These are phyloP conservation scores for Pseudanteris insignis DNA, from an alignment of 2,888 invertebrate species.

Conservation along the genomic window DNA sequence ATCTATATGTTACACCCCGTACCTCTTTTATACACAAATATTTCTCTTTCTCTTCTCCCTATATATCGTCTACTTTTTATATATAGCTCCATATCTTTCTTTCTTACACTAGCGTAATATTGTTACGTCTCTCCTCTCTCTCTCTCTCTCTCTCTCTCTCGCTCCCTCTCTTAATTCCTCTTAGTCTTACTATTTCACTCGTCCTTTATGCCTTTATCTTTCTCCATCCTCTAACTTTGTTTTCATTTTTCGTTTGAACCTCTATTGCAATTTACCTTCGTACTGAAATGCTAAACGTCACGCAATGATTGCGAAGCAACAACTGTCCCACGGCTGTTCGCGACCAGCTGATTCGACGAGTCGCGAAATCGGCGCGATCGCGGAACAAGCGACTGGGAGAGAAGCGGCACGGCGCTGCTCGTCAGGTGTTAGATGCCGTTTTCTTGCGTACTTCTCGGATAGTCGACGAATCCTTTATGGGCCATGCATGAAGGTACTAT, in stretches of 20 bases:
- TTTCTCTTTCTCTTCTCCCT: too few species aligned
- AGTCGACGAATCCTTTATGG: conserved; percentile 85
- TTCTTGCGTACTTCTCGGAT: conserved; percentile 72
- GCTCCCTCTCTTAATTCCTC: too few species aligned
- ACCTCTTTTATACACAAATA: too few species aligned
- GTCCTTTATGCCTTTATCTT: too few species aligned
- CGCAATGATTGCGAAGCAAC: conserved; percentile 15
- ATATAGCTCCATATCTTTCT: too few species aligned
- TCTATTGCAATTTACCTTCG: conserved; percentile 21
- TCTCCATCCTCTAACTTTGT: too few species aligned
- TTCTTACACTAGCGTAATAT: too few species aligned
- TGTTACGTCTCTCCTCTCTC: too few species aligned
- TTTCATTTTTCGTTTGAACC: not conserved
- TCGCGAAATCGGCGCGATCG: conserved; percentile 44
- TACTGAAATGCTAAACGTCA: conserved; percentile 28
- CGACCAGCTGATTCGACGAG: conserved; percentile 39
- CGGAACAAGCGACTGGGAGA: conserved; percentile 43
- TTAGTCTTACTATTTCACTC: too few species aligned
- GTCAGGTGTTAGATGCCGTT: conserved; percentile 67
- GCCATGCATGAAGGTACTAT: conserved; percentile 86
- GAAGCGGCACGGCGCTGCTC: conserved; percentile 49
- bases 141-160: too few species aligned
- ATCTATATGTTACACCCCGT: too few species aligned
- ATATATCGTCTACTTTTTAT: too few species aligned
- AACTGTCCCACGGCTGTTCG: conserved; percentile 15